These are phyloP conservation scores for Drosophila yakuba DNA, from an alignment of 1,140 invertebrate species.

Conservation along the genomic window DNA sequence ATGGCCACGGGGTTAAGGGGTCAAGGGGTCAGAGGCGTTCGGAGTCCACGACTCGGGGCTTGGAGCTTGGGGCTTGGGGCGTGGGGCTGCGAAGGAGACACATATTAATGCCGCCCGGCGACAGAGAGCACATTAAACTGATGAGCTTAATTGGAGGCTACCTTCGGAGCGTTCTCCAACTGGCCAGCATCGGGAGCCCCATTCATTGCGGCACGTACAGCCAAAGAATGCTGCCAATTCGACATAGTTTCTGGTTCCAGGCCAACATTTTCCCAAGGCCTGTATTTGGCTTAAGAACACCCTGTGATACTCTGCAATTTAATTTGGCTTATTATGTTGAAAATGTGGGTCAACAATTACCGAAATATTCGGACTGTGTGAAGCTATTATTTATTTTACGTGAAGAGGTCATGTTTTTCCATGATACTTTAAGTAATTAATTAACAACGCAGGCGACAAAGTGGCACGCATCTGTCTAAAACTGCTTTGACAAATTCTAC, in stretches of 20 bases:
- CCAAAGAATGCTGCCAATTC: conserved; percentile 54
- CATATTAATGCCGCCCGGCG: conserved; percentile 74
- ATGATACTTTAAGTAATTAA: conserved; percentile 7
- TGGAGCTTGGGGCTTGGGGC: not conserved
- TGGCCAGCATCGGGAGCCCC: conserved; percentile 18
- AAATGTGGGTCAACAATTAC: not conserved
- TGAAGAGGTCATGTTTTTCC: not conserved
- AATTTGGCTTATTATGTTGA: conserved; percentile 1
- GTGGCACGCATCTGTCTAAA: conserved; percentile 8
- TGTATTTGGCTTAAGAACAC: not conserved
- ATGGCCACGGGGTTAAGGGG: conserved; percentile 22
- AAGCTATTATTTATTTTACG: not conserved
- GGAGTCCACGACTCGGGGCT: not conserved
- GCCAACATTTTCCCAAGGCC: not conserved
- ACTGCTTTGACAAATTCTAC: conserved; percentile 1
- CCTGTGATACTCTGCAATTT: conserved; percentile 5
- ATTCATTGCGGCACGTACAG: conserved; percentile 56
- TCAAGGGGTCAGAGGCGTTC: conserved; percentile 27
- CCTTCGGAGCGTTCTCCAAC: conserved; percentile 45
- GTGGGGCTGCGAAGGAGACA: conserved; percentile 36
- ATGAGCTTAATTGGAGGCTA: conserved; percentile 83
- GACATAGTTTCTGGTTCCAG: conserved; percentile 18
- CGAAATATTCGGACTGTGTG: not conserved
- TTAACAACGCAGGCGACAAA: conserved; percentile 3
- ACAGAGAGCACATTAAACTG: conserved; percentile 79